Base-by-base conservation (phyloP, 2,888 invertebrate species). In the Drosophila yooni region DNA sequence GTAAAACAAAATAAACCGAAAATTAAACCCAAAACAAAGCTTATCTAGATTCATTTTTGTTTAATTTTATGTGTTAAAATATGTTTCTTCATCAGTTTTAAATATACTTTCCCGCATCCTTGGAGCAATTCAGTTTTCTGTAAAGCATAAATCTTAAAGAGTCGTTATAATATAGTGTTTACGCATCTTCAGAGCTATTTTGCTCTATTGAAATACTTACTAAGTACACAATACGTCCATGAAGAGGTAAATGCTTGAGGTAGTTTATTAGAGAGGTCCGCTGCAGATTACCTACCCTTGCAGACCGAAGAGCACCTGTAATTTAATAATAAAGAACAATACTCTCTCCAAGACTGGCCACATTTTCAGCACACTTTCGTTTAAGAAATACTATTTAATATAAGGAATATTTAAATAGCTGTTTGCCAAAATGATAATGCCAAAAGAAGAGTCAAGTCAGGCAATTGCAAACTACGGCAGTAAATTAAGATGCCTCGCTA, bases 401-500 rank as follows among this genome's bases (percentile, higher is more conserved):
- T 3, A 11, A 6, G 4, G 4, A 46, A 46, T 46, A 15, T 15
- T 25, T 46, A 46, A 46, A 25, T 46, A 46, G 3, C 3, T 38
- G 8, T 15, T 46, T 4, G 15, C 4, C 15, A 4, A 46, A 10
- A 10, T 3, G 38, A 38, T 38, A 10, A 29, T 21, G 21, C 21
- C 34, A 29, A 34, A 40, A 21, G 11, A 62, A 10, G 7, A 6
- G n/a, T 29, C 36, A 29, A 52, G 27, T 33, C 52, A 7, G 27
- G 21, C 5, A 33, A 50, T 15, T 56, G 43, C 64, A 50, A 51
- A 34, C 27, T 27, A 7, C 27, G n/a, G 31, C 31, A 52, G 29
- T n/a, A 59, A 60, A 58, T 31, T 46, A 27, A 63, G 25, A 40
- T 54, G 51, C 43, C 46, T 18, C 40, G 48, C 40, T 50, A 4